A percentile compares a stretch with the other conserved stretches of the same genome.
These are phyloP conservation scores for Dendrolimus houi DNA, from an alignment of 2,888 invertebrate species.

Conservation along the genomic window DNA sequence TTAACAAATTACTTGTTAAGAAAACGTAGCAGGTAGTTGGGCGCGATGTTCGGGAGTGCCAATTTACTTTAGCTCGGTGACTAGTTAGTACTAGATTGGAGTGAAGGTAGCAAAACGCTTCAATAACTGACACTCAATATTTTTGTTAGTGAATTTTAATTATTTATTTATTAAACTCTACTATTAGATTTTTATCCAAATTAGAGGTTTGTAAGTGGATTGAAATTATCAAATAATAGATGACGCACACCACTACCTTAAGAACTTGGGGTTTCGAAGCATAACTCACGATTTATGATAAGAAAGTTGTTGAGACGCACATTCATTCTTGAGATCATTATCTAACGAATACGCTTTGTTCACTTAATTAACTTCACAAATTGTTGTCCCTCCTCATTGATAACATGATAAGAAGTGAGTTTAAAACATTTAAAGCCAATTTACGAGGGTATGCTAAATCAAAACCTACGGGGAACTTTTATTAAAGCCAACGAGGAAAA, in stretches of 20 bases:
- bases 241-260: slow-evolving; percentile 27
- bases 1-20: not conserved
- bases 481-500: slow-evolving; percentile 30
- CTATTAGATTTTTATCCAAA: no score
- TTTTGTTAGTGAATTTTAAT: not conserved
- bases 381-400: slow-evolving; percentile 40
- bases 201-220: slow-evolving; percentile 22
- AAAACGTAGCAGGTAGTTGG: slow-evolving; percentile 6
- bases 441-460: slow-evolving; percentile 17
- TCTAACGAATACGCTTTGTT: slow-evolving; percentile 52
- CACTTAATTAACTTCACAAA: slow-evolving; percentile 59
- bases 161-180: no score
- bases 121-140: not conserved
- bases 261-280: slow-evolving; percentile 25
- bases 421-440: slow-evolving; percentile 35
- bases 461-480: slow-evolving; percentile 26
- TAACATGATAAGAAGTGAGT: slow-evolving; percentile 20
- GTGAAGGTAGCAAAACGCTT: slow-evolving; percentile 10
- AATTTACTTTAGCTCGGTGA: slow-evolving; percentile 16
- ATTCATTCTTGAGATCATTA: slow-evolving; percentile 43
- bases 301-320: slow-evolving; percentile 47
- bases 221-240: slow-evolving; percentile 25
- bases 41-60: slow-evolving; percentile 16
- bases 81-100: slow-evolving; percentile 14
- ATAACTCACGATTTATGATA: slow-evolving; percentile 50